Base-by-base conservation (phyloP, 2,113 vertebrate genomes). In the Sorex araneus region DNA sequence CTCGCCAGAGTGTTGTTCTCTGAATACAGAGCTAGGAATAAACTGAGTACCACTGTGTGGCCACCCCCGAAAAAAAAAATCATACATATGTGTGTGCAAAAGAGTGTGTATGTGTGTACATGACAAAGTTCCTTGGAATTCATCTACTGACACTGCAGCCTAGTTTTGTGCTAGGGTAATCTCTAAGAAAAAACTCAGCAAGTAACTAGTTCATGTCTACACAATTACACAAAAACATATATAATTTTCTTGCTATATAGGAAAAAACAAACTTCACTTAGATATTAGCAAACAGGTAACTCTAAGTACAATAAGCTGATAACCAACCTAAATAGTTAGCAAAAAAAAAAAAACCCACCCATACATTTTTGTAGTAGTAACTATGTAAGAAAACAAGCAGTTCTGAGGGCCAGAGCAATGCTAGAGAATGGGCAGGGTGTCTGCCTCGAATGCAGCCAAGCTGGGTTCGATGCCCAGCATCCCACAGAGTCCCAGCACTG, bases 221-320 rank as follows among this genome's bases (percentile, higher is more conserved):
- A 3, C 8, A 27, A 66, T 76, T 9, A 76, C 40, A 71, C 12
- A 64, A 8, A 84, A 82, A 16, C 76, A 74, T 4, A 74, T 4
- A 30, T 40, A 86, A 89, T 30, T 75, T 40, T 50, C n/a, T 69
- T 50, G n/a, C 76, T 67, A 45, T 25, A 69, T 2, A 81, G 36
- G 13, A 30, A 89, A 25, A 27, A 84, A 57, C 64, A 83, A 83
- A 92, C 43, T 30, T 94, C 47, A 76, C 60, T 83, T 12, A 94
- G 73, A 77, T 40, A 78, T 19, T 69, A 67, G 43, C 57, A 66
- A 93, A 87, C 47, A 28, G 90, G 30, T 27, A 60, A 63, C 45
- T 3, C 25, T 15, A 78, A 8, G 32, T 60, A 75, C 64, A 71
- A 79, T 45, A 84, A 88, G 89, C 21, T 80, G 45, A 84, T 82